Evolutionary conservation across 2,888 invertebrate genomes (phyloP).

Genomic region (Silvanus unidentatus): DNA sequence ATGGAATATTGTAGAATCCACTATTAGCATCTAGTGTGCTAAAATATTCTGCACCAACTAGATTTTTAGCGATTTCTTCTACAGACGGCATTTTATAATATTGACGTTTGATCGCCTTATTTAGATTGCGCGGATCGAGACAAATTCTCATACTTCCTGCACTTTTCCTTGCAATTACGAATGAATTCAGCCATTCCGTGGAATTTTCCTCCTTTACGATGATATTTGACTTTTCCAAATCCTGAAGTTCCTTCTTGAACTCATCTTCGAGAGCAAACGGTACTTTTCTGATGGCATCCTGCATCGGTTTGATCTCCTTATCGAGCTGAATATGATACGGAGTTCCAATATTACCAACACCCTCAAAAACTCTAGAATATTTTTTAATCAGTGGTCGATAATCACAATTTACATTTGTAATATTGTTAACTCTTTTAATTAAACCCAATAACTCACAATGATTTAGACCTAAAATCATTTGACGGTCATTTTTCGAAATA

Average conservation of each 20-base stretch:
- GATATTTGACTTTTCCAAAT: background rate
- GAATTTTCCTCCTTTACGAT: background rate
- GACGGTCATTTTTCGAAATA: background rate
- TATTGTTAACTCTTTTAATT: background rate
- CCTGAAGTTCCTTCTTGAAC: background rate
- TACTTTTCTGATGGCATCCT: too few relatives aligned
- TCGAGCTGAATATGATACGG: background rate
- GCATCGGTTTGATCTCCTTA: too few relatives aligned
- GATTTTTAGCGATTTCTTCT: conserved; percentile 1
- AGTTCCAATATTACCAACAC: background rate
- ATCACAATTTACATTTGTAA: background rate
- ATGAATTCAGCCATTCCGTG: too few relatives aligned
- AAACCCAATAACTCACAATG: background rate
- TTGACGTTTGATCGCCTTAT: background rate
- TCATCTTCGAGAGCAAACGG: too few relatives aligned
- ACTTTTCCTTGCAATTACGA: too few relatives aligned
- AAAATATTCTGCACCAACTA: conserved; percentile 9
- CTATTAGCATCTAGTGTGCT: background rate
- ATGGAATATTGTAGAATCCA: background rate
- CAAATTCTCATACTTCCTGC: background rate
- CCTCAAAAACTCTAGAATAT: background rate
- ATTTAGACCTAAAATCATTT: background rate
- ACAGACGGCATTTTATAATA: conserved; percentile 1
- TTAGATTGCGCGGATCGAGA: background rate
- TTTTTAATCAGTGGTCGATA: background rate